Evolutionary conservation across 2,888 invertebrate genomes (phyloP), one percentile per base, ranked within the genome.

Genomic region (Mystacides longicornis): DNA sequence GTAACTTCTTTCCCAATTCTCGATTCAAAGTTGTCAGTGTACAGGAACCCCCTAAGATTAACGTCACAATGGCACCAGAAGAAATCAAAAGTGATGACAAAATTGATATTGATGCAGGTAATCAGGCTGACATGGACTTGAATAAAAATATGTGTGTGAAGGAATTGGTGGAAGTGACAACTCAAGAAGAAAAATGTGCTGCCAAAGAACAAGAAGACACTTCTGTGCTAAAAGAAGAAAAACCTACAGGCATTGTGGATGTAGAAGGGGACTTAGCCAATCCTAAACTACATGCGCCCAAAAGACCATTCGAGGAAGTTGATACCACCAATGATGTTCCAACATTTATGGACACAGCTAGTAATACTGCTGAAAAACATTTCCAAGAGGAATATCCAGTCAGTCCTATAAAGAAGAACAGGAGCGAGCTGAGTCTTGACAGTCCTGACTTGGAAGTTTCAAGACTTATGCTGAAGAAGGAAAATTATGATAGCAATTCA

Each of bases 1-100:
- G 16, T 21, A 18, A 23, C 1, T 58, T 66, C 64, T 42, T 66
- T 67, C 3, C 66, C 23, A 65, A 68, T 47, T 78, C 79, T 0
- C 66, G 80, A 45, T 79, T 79, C 59, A 74, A 69, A 66, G 79
- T 79, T 47, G 73, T 79, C 22, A 75, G 78, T 71, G 78, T 71
- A 9, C 18, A 23, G 14, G 54, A 48, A 4, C 58, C 56, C 1
- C 65, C 66, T 52, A 60, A 65, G 3, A 58, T 59, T 53, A 51
- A 60, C 53, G 56, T 68, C 3, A 37, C 37, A 66, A 49, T 64
- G 68, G 52, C 70, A 68, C 61, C 71, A 49, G 73, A 73, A 49
- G 57, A 37, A 37, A 14, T 37, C 3, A 37, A 37, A 37, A 7
- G 14, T 16, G 3, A 7, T 14, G 11, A 11, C 11, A 49, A 3